phyloP scores from a whole-genome alignment of 1,140 invertebrate genomes.

The Phocides pigmalion region DNA sequence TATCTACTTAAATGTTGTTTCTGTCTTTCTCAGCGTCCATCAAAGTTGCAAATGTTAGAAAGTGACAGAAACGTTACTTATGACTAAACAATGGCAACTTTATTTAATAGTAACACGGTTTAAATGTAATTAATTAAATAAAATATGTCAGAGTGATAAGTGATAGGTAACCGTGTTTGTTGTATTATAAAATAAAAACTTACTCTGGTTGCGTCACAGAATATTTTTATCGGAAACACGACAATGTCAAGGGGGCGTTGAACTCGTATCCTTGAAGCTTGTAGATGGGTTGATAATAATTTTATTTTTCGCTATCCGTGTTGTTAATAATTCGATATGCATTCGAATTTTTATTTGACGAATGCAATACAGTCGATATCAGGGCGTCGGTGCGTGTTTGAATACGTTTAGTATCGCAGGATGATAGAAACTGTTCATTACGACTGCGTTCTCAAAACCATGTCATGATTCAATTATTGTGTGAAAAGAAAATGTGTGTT shows the following conservation, averaged over 20 bases:
- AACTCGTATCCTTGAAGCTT: slow-evolving; percentile 71
- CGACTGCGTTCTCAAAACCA: too few relatives aligned
- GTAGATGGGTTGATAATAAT: slow-evolving; percentile 66
- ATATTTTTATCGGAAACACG: slow-evolving; percentile 40
- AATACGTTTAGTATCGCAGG: too few relatives aligned
- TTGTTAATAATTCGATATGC: slow-evolving; percentile 34
- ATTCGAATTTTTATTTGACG: slow-evolving; percentile 17
- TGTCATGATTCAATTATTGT: too few relatives aligned
- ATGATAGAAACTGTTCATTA: too few relatives aligned
- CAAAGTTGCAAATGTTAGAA: too few relatives aligned
- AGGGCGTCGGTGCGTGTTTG: background rate
- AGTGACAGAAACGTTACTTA: too few relatives aligned
- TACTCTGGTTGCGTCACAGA: slow-evolving; percentile 14
- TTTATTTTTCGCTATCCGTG: slow-evolving; percentile 55
- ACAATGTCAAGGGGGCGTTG: slow-evolving; percentile 75
- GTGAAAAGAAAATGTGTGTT: too few relatives aligned
- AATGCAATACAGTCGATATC: slow-evolving; percentile 17
- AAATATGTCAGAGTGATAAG: background rate
- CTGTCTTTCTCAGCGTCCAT: too few relatives aligned
- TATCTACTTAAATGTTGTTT: too few relatives aligned
- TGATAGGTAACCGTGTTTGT: slow-evolving; percentile 9
- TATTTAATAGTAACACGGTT: background rate
- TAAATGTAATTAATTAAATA: background rate
- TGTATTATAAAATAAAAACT: slow-evolving; percentile 25
- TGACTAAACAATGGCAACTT: too few relatives aligned